Evolutionary conservation across 2,797 vertebrate genomes (phyloP).

Genomic region (Synaphobranchus kaupii): DNA sequence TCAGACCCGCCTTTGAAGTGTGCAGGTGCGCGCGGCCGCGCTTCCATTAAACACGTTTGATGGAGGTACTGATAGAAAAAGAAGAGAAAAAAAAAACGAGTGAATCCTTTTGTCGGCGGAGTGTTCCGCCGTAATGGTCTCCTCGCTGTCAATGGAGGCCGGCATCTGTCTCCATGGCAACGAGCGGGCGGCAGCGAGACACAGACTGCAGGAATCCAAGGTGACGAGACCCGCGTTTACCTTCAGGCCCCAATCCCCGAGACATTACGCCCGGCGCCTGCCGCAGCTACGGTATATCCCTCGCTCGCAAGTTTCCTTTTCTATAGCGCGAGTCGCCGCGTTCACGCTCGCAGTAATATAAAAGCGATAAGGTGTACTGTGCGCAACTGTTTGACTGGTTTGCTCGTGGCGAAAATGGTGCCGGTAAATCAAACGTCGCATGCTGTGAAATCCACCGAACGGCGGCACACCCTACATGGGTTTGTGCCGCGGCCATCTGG

Average conservation of each 20-base stretch:
- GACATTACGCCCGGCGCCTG: constrained; percentile 25
- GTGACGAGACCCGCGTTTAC: constrained; percentile 38
- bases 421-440: background rate
- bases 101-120: constrained; percentile 51
- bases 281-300: constrained; percentile 13
- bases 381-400: background rate
- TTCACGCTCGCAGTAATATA: background rate
- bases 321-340: constrained; percentile 9
- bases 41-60: constrained; percentile 54
- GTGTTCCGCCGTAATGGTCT: constrained; percentile 46
- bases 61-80: constrained; percentile 47
- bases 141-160: constrained; percentile 36
- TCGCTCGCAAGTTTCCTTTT: constrained; percentile 4
- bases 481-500: background rate
- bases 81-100: constrained; percentile 41
- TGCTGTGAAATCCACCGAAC: background rate
- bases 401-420: background rate
- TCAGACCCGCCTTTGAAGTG: constrained; percentile 41
- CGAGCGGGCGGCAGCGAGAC: constrained; percentile 38
- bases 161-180: constrained; percentile 53
- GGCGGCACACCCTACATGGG: background rate
- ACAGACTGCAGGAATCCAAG: constrained; percentile 48
- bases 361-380: background rate
- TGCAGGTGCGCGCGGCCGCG: constrained; percentile 36
- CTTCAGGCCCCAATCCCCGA: constrained; percentile 24